These are phyloP conservation scores for Paedocypris micromegethes DNA, from an alignment of 2,797 vertebrate species.

Conservation along the genomic window DNA sequence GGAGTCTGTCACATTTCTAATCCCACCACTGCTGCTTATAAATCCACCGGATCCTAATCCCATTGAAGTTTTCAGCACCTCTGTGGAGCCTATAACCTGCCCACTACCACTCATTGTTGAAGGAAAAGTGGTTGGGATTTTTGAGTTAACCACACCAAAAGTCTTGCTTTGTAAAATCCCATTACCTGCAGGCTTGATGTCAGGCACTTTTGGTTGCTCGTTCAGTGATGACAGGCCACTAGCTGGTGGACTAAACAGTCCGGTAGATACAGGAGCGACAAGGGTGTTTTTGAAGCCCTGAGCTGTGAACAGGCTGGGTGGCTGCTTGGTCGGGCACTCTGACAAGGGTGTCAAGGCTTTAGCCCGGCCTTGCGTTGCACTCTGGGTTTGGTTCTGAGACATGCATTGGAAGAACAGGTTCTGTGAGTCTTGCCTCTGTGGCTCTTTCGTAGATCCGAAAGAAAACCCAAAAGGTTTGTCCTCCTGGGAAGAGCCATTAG, in stretches of 20 bases:
- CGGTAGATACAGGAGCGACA: slow-evolving; percentile 42
- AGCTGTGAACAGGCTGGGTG: slow-evolving; percentile 76
- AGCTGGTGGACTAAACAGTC: slow-evolving; percentile 50
- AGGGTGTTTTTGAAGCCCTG: slow-evolving; percentile 67
- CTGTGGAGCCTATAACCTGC: slow-evolving; percentile 48
- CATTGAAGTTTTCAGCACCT: slow-evolving; percentile 51
- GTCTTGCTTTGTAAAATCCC: slow-evolving; percentile 75
- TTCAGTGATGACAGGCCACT: slow-evolving; percentile 39
- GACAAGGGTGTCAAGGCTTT: slow-evolving; percentile 87
- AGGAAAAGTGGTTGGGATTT: slow-evolving; percentile 80
- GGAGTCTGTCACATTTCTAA: slow-evolving; percentile 56
- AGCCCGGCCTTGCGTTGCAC: slow-evolving; percentile 68
- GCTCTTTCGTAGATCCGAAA: slow-evolving; percentile 68
- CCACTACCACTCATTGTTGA: slow-evolving; percentile 52
- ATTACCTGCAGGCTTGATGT: slow-evolving; percentile 77
- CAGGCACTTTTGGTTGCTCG: slow-evolving; percentile 73
- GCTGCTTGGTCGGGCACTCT: slow-evolving; percentile 81
- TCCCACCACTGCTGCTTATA: slow-evolving; percentile 50
- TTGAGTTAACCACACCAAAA: slow-evolving; percentile 66
- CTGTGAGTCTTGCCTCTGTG: slow-evolving; percentile 77
- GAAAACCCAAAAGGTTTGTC: slow-evolving; percentile 83
- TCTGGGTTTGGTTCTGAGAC: slow-evolving; percentile 72
- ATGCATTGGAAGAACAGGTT: slow-evolving; percentile 99
- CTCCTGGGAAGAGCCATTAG: slow-evolving; percentile 84
- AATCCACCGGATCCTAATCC: slow-evolving; percentile 49